These are phyloP conservation scores for Margaritifera margaritifera DNA, from an alignment of 2,888 invertebrate genomes.

Conservation along the genomic window DNA sequence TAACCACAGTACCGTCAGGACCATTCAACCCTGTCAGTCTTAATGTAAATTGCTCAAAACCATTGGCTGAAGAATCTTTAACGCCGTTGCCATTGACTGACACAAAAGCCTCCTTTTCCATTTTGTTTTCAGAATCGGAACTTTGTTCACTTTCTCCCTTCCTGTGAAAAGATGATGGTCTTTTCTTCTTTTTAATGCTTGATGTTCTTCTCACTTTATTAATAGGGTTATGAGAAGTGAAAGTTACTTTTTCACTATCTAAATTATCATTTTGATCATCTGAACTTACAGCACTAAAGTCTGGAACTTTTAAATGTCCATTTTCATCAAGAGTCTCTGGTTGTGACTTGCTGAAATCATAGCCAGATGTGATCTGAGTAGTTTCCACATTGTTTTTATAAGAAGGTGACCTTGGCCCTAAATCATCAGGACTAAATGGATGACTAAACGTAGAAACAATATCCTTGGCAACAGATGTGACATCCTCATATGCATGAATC, in stretches of 20 bases:
- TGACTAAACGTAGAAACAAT: constrained; percentile 25
- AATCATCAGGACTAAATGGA: too few species aligned
- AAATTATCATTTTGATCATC: constrained; percentile 1
- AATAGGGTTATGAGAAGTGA: background rate
- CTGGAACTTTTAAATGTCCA: background rate
- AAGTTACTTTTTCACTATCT: background rate
- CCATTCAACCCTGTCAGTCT: too few species aligned
- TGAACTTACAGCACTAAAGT: background rate
- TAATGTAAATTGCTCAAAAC: too few species aligned
- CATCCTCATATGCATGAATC: constrained; percentile 24
- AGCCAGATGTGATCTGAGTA: too few species aligned
- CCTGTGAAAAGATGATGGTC: too few species aligned
- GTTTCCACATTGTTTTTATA: too few species aligned
- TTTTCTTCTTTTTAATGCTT: background rate
- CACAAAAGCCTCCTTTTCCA: too few species aligned
- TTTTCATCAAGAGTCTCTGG: too few species aligned
- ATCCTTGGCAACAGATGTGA: constrained; percentile 33
- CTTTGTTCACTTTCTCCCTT: background rate
- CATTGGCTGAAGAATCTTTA: constrained; percentile 7
- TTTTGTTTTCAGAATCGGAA: constrained; percentile 1
- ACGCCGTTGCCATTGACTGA: background rate
- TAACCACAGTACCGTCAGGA: too few species aligned
- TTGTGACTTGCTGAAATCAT: too few species aligned
- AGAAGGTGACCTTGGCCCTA: too few species aligned
- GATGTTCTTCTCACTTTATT: constrained; percentile 1